Percentiles rank a stretch among this genome's conserved stretches.
phyloP scores from a whole-genome alignment of 2,888 invertebrate species.

The Drosophila sordidula region DNA sequence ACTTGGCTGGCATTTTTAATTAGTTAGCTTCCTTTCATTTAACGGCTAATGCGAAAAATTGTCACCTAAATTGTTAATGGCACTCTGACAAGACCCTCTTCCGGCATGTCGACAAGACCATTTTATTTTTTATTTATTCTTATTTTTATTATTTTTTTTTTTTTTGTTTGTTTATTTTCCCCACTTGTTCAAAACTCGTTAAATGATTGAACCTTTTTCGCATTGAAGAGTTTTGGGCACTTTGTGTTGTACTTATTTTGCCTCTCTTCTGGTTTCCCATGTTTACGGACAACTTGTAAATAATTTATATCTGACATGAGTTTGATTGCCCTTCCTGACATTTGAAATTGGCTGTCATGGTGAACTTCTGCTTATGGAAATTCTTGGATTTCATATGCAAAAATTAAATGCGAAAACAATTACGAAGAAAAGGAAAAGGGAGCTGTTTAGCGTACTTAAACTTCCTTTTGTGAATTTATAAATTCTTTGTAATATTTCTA shows the following conservation, averaged over 20 bases:
- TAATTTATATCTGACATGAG: conserved; percentile 51
- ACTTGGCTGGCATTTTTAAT: conserved; percentile 54
- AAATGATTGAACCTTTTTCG: conserved; percentile 33
- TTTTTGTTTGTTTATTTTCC: no score
- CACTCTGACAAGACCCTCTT: conserved; percentile 30
- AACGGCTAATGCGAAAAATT: conserved; percentile 30
- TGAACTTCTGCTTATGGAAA: conserved; percentile 18
- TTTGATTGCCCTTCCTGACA: conserved; percentile 35
- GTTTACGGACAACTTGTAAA: conserved; percentile 49
- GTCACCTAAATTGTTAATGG: conserved; percentile 45
- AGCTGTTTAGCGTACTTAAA: no score
- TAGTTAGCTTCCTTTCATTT: conserved; percentile 37
- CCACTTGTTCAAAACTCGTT: neutral
- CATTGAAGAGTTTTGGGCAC: conserved; percentile 4
- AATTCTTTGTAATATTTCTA: no score
- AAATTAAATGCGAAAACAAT: neutral
- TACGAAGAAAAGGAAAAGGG: no score
- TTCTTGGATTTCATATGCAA: neutral
- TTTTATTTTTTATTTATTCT: neutral
- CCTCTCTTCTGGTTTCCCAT: conserved; percentile 22
- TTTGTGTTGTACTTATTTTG: conserved; percentile 24
- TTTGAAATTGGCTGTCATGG: conserved; percentile 26
- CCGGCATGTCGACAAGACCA: neutral
- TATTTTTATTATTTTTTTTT: no score
- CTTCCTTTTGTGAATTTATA: no score